Percentiles rank a stretch among this genome's conserved stretches.
These are phyloP conservation scores for Periophthalmodon schlosseri DNA, from an alignment of 2,113 vertebrate species.

Conservation along the genomic window DNA sequence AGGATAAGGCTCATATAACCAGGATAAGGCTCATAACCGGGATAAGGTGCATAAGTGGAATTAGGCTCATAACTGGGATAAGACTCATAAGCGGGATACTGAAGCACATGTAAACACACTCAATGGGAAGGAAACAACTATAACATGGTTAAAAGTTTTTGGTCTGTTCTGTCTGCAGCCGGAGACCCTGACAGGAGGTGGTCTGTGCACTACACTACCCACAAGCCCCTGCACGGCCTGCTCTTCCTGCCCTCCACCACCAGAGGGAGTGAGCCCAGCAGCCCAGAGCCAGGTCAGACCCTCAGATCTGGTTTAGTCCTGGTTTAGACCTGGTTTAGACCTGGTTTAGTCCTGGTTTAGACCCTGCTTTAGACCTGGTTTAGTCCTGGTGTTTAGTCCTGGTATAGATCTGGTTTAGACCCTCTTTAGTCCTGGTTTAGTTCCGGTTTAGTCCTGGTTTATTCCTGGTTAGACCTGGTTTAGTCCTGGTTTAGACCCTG, in stretches of 20 bases:
- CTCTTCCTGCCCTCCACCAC: conserved; percentile 43
- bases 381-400: neutral
- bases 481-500: neutral
- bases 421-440: neutral
- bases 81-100: no score
- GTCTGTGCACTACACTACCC: conserved; percentile 68
- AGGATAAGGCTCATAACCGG: no score
- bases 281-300: conserved; percentile 42
- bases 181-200: conserved; percentile 58
- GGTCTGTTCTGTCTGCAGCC: conserved; percentile 29
- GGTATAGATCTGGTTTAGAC: neutral
- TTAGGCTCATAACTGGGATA: no score
- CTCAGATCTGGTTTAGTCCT: neutral
- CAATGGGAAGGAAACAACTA: no score
- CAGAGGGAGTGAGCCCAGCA: conserved; percentile 27
- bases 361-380: neutral
- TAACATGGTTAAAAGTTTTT: no score
- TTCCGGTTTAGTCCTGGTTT: neutral
- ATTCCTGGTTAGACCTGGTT: neutral
- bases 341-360: neutral
- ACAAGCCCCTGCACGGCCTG: conserved; percentile 60
- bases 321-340: neutral
- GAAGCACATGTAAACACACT: no score
- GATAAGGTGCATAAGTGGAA: no score
- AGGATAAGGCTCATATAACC: no score